Evolutionary conservation across 2,797 vertebrate genomes (phyloP).

Genomic region (Typhlichthys subterraneus): DNA sequence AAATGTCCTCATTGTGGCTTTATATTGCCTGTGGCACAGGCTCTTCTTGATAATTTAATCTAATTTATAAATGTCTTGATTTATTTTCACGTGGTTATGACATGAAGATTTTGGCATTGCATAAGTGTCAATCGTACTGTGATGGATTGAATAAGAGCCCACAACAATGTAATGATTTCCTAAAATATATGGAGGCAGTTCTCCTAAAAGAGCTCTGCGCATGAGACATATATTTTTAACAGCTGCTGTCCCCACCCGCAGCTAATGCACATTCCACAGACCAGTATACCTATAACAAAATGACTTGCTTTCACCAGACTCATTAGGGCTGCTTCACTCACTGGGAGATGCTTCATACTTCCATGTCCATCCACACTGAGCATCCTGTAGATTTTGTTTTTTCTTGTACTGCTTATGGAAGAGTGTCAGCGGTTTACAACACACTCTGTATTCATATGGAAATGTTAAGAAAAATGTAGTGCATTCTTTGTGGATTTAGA

Average conservation of each 20-base stretch:
- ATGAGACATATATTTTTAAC: background rate
- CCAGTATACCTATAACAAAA: background rate
- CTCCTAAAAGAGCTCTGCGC: background rate
- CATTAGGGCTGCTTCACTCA: background rate
- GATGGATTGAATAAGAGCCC: background rate
- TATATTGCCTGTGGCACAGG: background rate
- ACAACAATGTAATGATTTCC: background rate
- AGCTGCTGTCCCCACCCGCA: background rate
- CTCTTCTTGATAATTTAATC: background rate
- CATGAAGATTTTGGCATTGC: background rate
- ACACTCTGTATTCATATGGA: too few species aligned
- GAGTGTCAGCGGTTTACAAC: too few species aligned
- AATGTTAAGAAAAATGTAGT: too few species aligned
- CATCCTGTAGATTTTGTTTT: too few species aligned
- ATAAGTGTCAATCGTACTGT: background rate
- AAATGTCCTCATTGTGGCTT: slow-evolving; percentile 1
- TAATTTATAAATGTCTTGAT: background rate
- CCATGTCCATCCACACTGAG: background rate
- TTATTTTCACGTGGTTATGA: background rate
- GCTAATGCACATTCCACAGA: background rate
- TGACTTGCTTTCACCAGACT: background rate
- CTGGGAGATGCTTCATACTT: background rate
- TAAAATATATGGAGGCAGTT: background rate
- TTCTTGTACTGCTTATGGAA: background rate
- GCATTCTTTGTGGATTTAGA: too few species aligned